Conservation (phyloP, 2,888 invertebrate genomes). For the Nezara viridula region DNA sequence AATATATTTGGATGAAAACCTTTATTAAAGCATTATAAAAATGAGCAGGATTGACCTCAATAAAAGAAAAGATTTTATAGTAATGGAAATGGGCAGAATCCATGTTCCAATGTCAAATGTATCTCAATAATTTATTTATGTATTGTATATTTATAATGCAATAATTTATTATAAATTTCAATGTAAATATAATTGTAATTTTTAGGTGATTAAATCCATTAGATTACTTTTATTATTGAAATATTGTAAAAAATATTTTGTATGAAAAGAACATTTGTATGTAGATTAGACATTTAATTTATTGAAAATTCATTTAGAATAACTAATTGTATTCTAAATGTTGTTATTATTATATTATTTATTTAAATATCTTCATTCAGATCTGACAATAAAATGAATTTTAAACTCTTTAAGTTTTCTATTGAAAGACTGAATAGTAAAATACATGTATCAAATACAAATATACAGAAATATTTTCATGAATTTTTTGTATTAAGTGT, state of each 20-base stretch:
- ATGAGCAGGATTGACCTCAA: neutral
- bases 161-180: constrained; percentile 21
- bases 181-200: constrained; percentile 28
- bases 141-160: neutral
- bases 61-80: neutral
- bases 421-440: constrained; percentile 22
- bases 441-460: neutral
- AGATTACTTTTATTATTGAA: constrained; percentile 29
- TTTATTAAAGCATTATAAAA: neutral
- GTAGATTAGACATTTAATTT: neutral
- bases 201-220: neutral
- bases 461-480: neutral
- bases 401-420: constrained; percentile 25
- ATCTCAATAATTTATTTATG: constrained; percentile 45
- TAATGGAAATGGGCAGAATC: neutral
- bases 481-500: neutral
- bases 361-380: neutral
- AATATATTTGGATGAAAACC: constrained; percentile 79
- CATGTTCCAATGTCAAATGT: neutral
- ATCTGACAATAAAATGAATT: neutral
- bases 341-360: neutral
- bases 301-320: neutral
- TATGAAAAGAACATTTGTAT: neutral
- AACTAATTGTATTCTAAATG: neutral
- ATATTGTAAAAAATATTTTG: constrained; percentile 31